Conservation (phyloP, 2,113 vertebrate genomes). For the Monopterus albus region DNA sequence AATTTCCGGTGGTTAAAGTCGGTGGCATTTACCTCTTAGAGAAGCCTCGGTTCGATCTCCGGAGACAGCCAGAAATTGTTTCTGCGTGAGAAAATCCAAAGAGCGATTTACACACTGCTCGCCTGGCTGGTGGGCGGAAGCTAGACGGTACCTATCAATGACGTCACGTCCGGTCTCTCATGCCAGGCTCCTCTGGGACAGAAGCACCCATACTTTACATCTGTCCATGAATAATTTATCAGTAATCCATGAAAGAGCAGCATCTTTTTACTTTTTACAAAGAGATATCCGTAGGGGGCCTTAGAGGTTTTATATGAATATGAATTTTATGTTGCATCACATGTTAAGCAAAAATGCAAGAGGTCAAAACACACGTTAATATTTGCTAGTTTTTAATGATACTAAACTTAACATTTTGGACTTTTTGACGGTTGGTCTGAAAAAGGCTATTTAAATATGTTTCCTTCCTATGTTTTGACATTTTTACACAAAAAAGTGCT, state of each 20-base stretch:
- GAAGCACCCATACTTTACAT: not conserved
- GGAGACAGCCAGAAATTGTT: conserved; percentile 28
- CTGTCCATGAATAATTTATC: not conserved
- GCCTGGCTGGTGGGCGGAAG: conserved; percentile 71
- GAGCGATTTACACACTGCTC: conserved; percentile 51
- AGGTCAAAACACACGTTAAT: too few species aligned
- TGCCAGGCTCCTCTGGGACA: not conserved
- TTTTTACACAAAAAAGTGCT: too few species aligned
- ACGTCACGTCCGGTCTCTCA: conserved; percentile 77
- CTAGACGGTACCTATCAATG: conserved; percentile 56
- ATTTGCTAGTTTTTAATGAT: too few species aligned
- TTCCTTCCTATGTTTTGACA: too few species aligned
- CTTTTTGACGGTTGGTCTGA: too few species aligned
- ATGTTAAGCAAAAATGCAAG: too few species aligned
- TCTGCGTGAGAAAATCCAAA: conserved; percentile 25
- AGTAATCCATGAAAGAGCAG: not conserved
- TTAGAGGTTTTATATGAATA: too few species aligned
- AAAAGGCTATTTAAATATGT: too few species aligned
- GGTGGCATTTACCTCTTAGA: conserved; percentile 68
- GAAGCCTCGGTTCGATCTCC: conserved; percentile 21
- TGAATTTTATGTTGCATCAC: too few species aligned
- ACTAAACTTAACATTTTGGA: too few species aligned
- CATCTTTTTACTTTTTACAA: too few species aligned
- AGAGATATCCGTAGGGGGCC: not conserved
- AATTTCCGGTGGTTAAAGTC: not conserved